These are phyloP conservation scores for Phataginus tetradactyla DNA, from an alignment of 2,797 vertebrate genomes.

Conservation along the genomic window DNA sequence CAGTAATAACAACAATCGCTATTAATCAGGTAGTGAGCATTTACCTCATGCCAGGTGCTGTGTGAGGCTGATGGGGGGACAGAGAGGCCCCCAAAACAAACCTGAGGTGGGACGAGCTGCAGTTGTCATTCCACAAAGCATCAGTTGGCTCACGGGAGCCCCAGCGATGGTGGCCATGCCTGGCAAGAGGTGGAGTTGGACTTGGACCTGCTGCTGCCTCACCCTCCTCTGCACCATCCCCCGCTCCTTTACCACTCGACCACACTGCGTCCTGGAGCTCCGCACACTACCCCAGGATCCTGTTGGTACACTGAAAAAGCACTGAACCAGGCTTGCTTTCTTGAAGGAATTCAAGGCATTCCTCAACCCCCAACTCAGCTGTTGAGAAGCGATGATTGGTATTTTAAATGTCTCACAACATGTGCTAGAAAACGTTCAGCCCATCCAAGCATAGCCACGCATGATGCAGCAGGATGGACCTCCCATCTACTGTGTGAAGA, in stretches of 20 bases:
- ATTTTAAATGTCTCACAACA: constrained; percentile 20
- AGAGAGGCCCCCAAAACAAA: not conserved
- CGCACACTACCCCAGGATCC: not conserved
- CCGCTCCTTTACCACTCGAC: accelerated
- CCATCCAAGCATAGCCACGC: not conserved
- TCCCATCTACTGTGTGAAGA: not conserved
- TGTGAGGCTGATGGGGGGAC: not conserved
- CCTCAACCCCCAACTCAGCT: not conserved
- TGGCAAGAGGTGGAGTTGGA: not conserved
- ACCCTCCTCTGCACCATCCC: accelerated
- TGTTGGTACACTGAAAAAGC: not conserved
- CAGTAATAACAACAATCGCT: too few species aligned
- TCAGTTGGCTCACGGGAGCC: accelerated
- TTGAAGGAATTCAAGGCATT: not conserved
- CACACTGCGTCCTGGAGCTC: not conserved
- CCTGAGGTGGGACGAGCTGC: accelerated
- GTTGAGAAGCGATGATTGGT: not conserved
- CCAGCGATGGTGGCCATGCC: not conserved
- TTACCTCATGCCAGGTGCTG: accelerated
- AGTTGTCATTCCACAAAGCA: not conserved
- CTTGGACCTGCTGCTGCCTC: not conserved
- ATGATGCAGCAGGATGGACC: accelerated
- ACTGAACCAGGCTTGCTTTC: not conserved
- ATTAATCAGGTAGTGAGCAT: too few species aligned
- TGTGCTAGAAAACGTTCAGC: not conserved